phyloP scores from a whole-genome alignment of 1,140 invertebrate genomes.

The Aphelenchoides fujianensis region DNA sequence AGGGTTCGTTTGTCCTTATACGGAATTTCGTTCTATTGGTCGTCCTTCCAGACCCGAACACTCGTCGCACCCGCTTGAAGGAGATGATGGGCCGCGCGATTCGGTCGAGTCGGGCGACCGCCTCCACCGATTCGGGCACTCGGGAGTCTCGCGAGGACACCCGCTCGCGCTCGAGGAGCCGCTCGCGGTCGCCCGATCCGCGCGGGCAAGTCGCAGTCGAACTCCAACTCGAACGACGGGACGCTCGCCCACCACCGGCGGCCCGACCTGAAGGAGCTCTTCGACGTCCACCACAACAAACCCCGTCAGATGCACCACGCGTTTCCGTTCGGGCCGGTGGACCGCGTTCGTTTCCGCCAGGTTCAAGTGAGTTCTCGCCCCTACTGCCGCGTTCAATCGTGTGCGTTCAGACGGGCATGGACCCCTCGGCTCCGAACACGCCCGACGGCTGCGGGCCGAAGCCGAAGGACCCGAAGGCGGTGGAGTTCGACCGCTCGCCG shows the following conservation, averaged over 20 bases:
- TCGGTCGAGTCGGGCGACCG: not conserved
- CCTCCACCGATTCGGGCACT: not conserved
- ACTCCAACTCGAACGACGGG: not conserved
- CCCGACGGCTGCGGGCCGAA: not conserved
- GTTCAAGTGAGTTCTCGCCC: not conserved
- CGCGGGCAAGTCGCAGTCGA: not conserved
- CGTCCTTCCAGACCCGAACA: not conserved
- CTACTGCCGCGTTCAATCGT: not conserved
- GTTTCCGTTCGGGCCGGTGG: conserved; percentile 9
- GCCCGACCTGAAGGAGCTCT: not conserved
- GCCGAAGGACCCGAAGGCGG: not conserved
- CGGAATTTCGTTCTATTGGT: not conserved
- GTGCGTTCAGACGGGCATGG: not conserved
- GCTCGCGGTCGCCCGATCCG: not conserved
- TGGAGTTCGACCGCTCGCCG: not conserved
- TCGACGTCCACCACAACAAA: not conserved
- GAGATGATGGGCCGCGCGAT: not conserved
- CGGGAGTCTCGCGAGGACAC: not conserved
- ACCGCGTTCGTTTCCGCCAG: not conserved
- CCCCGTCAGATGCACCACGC: not conserved
- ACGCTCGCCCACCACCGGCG: not conserved
- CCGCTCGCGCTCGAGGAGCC: not conserved
- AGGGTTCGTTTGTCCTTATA: not conserved
- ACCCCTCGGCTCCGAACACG: not conserved
- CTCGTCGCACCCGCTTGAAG: not conserved